Percentiles rank a stretch among this genome's conserved stretches.
These are phyloP conservation scores for Remorina albescens DNA, from an alignment of 2,797 vertebrate genomes.

Conservation along the genomic window DNA sequence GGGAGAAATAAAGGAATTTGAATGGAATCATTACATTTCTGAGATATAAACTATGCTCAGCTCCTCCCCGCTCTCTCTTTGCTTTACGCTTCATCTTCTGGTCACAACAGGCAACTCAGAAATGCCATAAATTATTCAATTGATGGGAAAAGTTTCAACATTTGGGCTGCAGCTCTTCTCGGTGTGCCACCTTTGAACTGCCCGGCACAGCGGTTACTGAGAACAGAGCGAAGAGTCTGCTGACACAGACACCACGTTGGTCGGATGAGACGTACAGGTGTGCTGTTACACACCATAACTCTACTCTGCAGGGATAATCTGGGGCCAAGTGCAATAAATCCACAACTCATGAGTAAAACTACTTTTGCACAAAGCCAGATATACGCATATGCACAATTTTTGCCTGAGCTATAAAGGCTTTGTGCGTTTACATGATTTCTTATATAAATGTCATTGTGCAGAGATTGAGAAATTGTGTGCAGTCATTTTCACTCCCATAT, in stretches of 20 bases:
- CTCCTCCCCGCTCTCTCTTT: conserved; percentile 8
- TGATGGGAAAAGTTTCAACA: background rate
- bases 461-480: no score
- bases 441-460: no score
- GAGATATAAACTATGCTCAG: conserved; percentile 11
- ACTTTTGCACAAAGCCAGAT: background rate
- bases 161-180: background rate
- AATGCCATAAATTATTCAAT: conserved; percentile 20
- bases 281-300: background rate
- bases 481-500: no score
- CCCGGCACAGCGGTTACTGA: background rate
- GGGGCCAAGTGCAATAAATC: no score
- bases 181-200: background rate
- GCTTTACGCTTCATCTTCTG: conserved; percentile 4
- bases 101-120: conserved; percentile 1
- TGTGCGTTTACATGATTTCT: no score
- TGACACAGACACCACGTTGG: background rate
- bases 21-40: conserved; percentile 5
- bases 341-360: background rate
- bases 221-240: conserved; percentile 1
- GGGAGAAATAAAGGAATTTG: no score
- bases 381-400: no score
- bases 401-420: no score
- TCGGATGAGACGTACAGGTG: background rate
- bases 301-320: no score